Conservation (phyloP, 2,113 vertebrate genomes). For the Anarhynchus alexandrinus region DNA sequence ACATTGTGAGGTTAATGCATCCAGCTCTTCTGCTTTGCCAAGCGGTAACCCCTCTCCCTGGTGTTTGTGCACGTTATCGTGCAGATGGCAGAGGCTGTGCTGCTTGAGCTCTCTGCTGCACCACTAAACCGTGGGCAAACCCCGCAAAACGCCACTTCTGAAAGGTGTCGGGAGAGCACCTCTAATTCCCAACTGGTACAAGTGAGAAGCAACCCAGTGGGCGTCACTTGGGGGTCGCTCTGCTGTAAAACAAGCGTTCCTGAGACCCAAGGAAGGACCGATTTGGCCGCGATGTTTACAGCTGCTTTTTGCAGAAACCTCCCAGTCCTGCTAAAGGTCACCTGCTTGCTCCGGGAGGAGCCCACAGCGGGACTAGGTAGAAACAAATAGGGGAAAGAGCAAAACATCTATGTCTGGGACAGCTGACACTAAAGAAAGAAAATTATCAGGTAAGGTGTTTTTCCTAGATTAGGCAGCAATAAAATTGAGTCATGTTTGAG, state of each 20-base stretch:
- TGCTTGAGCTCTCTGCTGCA: not conserved
- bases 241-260: not conserved
- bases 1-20: rapidly evolving
- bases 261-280: not conserved
- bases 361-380: not conserved
- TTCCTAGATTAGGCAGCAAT: not conserved
- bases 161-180: not conserved
- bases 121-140: not conserved
- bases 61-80: rapidly evolving
- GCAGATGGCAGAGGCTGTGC: not conserved
- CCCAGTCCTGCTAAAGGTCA: not conserved
- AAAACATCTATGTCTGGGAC: not conserved
- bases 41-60: not conserved
- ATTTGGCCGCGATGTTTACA: too few species aligned
- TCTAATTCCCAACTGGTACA: rapidly evolving
- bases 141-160: too few species aligned
- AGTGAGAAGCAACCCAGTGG: not conserved
- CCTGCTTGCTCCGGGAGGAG: not conserved
- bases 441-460: not conserved
- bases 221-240: rapidly evolving
- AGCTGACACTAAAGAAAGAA: not conserved
- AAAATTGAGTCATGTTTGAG: not conserved
- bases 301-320: not conserved
- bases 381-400: not conserved
- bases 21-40: not conserved